A percentile compares a stretch with the other conserved stretches of the same genome.
These are phyloP conservation scores for Andricus quercusramuli DNA, from an alignment of 2,888 invertebrate genomes.

Conservation along the genomic window DNA sequence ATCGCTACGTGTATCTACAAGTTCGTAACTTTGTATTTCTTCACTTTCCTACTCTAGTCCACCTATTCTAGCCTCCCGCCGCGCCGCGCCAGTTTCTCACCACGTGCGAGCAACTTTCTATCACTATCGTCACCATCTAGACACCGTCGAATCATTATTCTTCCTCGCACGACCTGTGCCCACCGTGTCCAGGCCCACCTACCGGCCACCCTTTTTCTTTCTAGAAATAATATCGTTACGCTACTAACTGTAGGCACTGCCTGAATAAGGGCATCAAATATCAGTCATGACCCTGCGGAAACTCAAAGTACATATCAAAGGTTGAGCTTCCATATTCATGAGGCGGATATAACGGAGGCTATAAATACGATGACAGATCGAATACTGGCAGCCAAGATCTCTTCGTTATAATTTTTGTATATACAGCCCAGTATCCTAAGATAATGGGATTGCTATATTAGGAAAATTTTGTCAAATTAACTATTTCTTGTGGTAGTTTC, in stretches of 20 bases:
- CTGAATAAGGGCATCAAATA: constrained; percentile 8
- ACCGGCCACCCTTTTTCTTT: constrained; percentile 35
- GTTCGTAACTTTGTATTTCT: constrained; percentile 30
- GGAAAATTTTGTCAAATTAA: too few species aligned
- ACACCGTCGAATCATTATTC: constrained; percentile 72
- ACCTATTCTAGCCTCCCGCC: background rate
- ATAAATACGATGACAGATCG: too few species aligned
- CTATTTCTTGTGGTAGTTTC: too few species aligned
- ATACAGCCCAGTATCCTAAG: too few species aligned
- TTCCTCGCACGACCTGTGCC: constrained; percentile 68
- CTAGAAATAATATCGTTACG: constrained; percentile 52
- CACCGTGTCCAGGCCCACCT: constrained; percentile 40
- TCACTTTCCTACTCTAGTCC: constrained; percentile 38
- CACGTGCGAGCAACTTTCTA: constrained; percentile 39
- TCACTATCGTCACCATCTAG: constrained; percentile 51
- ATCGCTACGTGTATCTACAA: constrained; percentile 49
- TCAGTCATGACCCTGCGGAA: constrained; percentile 25
- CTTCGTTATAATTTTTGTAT: too few species aligned
- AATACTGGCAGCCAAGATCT: too few species aligned
- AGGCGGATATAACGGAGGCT: background rate
- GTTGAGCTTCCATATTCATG: constrained; percentile 3
- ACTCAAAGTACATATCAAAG: background rate
- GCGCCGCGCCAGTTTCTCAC: background rate
- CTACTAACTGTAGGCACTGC: constrained; percentile 17
- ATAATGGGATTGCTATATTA: too few species aligned